Conservation (phyloP, 1,140 invertebrate genomes). For the Hylyphantes graminicola region DNA sequence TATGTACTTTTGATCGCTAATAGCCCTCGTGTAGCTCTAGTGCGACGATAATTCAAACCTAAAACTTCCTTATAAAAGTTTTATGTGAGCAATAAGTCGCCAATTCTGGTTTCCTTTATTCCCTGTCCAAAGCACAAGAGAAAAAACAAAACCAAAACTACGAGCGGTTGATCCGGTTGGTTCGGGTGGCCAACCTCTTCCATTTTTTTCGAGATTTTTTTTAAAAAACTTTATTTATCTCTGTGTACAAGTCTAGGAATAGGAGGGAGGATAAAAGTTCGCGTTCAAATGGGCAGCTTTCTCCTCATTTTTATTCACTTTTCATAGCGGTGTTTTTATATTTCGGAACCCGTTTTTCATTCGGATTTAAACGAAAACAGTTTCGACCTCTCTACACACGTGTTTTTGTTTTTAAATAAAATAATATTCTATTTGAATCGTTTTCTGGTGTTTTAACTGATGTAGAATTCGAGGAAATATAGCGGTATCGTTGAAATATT, state of each 20-base stretch:
- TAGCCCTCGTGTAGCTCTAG: no score
- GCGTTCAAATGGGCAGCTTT: not conserved
- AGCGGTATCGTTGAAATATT: no score
- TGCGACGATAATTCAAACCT: no score
- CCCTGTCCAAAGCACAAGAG: no score
- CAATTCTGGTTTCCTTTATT: no score
- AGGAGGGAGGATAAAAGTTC: constrained; percentile 5
- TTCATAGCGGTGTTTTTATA: constrained; percentile 21
- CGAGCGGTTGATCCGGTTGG: constrained; percentile 29
- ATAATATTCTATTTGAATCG: not conserved
- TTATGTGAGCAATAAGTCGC: no score
- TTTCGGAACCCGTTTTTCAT: not conserved
- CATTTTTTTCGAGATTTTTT: constrained; percentile 11
- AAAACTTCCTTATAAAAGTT: no score
- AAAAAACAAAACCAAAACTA: constrained; percentile 31
- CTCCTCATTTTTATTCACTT: constrained; percentile 16
- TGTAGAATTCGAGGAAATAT: not conserved
- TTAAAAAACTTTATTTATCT: no score
- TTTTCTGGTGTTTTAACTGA: not conserved
- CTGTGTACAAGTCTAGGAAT: not conserved
- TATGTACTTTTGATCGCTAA: no score
- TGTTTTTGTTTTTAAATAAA: constrained; percentile 8
- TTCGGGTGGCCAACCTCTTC: constrained; percentile 29
- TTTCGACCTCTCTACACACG: not conserved
- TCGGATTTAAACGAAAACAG: not conserved